These are phyloP conservation scores for Macroramphosus scolopax DNA, from an alignment of 2,797 vertebrate species.

Conservation along the genomic window DNA sequence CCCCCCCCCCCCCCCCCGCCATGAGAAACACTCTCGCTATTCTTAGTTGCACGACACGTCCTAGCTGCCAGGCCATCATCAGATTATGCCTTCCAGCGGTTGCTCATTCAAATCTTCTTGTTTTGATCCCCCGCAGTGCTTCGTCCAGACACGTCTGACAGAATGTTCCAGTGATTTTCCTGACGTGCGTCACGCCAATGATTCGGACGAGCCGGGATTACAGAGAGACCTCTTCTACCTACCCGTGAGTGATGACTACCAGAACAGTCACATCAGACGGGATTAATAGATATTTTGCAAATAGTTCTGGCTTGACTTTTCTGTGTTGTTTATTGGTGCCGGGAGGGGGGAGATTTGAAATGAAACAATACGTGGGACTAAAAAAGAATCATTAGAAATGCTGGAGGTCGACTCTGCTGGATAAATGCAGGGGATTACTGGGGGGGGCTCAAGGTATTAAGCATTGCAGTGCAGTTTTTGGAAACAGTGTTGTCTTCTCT, in stretches of 20 bases:
- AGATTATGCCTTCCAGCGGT: slow-evolving; percentile 12
- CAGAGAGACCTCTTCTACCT: slow-evolving; percentile 51
- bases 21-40: too few relatives aligned
- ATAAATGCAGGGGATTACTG: neutral
- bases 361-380: neutral
- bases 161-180: neutral
- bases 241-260: slow-evolving; percentile 70
- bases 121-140: slow-evolving; percentile 54
- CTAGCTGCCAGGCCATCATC: too few relatives aligned
- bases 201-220: slow-evolving; percentile 8
- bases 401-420: neutral
- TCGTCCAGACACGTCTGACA: neutral
- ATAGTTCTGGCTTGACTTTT: too few relatives aligned
- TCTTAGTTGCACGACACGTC: too few relatives aligned
- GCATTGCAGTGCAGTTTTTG: neutral
- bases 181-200: slow-evolving; percentile 13
- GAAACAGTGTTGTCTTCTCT: too few relatives aligned
- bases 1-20: too few relatives aligned
- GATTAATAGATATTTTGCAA: slow-evolving; percentile 5
- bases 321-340: neutral
- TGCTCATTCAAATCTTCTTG: neutral
- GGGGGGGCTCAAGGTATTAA: neutral
- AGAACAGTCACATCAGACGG: neutral
- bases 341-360: neutral
- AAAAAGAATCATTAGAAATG: neutral